phyloP scores from a whole-genome alignment of 2,113 vertebrate species.

The Psittacara wagleri region DNA sequence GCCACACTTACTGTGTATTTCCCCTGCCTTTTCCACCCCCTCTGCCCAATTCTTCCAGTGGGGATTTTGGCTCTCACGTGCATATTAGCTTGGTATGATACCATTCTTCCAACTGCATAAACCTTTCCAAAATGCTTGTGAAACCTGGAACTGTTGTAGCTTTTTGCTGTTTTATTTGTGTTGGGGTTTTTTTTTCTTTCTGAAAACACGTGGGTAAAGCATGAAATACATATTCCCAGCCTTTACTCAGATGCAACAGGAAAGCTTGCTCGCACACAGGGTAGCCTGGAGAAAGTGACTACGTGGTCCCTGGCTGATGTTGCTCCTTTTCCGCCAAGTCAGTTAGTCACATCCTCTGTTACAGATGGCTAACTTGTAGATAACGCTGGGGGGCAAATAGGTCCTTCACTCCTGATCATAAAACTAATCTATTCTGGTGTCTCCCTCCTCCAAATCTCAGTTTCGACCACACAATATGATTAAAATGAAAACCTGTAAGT shows the following conservation, averaged over 20 bases:
- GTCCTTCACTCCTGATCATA: neutral
- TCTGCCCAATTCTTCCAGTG: neutral
- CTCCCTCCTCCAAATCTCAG: neutral
- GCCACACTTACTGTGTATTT: neutral
- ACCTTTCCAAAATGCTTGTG: neutral
- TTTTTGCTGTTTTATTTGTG: neutral
- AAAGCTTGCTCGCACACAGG: neutral
- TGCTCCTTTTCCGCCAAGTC: neutral
- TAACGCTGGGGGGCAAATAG: neutral
- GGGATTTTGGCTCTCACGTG: neutral
- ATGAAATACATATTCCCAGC: neutral
- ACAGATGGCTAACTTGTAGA: neutral
- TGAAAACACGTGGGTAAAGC: neutral
- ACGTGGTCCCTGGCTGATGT: neutral
- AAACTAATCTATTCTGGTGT: neutral
- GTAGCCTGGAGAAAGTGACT: neutral
- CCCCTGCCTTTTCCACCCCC: neutral
- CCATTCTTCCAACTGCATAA: neutral
- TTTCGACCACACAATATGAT: neutral
- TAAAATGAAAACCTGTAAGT: neutral
- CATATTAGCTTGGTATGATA: neutral
- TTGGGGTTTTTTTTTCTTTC: neutral
- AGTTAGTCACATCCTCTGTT: constrained; percentile 7
- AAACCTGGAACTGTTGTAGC: neutral
- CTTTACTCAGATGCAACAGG: neutral